A percentile compares a stretch with the other conserved stretches of the same genome.
Conservation (phyloP, 1,140 invertebrate species). For the Zaprionus ghesquierei region DNA sequence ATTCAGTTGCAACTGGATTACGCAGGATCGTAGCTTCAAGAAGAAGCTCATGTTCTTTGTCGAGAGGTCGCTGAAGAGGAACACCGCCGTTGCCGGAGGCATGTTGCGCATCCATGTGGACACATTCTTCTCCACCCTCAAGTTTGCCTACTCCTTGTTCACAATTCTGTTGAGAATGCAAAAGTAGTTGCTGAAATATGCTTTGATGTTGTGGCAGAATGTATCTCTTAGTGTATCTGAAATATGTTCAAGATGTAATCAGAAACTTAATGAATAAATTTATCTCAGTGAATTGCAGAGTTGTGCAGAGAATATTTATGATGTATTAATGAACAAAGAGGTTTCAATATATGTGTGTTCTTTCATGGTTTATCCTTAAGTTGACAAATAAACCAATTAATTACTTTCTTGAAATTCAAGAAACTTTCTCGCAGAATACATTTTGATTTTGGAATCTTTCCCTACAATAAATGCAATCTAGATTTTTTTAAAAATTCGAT, state of each 20-base stretch:
- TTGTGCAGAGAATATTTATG: neutral
- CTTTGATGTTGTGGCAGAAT: neutral
- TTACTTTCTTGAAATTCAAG: too few relatives aligned
- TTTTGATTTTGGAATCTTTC: too few relatives aligned
- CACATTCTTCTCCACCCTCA: conserved; percentile 49
- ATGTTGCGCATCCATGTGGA: conserved; percentile 55
- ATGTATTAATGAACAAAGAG: neutral
- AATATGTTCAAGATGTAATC: neutral
- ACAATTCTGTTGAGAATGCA: conserved; percentile 39
- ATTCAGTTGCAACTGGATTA: conserved; percentile 53
- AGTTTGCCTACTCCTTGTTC: conserved; percentile 55
- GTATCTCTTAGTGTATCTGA: neutral
- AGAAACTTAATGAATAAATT: neutral
- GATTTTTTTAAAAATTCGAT: too few relatives aligned
- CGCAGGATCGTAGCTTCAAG: conserved; percentile 39
- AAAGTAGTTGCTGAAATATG: neutral
- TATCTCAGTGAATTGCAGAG: neutral
- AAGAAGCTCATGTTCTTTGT: conserved; percentile 51
- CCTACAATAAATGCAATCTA: too few relatives aligned
- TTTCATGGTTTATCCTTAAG: neutral
- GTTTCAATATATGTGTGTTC: too few relatives aligned
- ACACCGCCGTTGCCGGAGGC: conserved; percentile 38
- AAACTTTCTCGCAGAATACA: too few relatives aligned
- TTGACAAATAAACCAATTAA: too few relatives aligned
- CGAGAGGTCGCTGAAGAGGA: conserved; percentile 37